These are phyloP conservation scores for Phortica okadai DNA, from an alignment of 2,888 invertebrate genomes.

Conservation along the genomic window DNA sequence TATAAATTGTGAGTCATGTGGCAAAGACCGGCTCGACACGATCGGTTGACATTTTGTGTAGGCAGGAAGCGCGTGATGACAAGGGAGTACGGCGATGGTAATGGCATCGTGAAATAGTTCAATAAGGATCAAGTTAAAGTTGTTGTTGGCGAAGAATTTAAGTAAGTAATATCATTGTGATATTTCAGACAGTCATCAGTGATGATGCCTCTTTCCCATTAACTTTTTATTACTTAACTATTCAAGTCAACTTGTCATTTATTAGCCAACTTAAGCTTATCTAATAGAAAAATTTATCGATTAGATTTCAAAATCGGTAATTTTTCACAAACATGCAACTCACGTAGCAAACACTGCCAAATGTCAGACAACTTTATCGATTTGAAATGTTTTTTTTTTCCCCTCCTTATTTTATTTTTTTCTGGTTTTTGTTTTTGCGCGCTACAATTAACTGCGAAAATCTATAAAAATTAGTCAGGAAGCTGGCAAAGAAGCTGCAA, in stretches of 20 bases:
- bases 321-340: constrained; percentile 19
- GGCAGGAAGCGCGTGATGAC: too few relatives aligned
- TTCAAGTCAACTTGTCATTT: too few relatives aligned
- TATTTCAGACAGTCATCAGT: too few relatives aligned
- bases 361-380: constrained; percentile 32
- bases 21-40: background rate
- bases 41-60: background rate
- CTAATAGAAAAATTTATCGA: constrained; percentile 4
- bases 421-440: background rate
- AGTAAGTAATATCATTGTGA: too few relatives aligned
- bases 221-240: too few relatives aligned
- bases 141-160: too few relatives aligned
- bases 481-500: constrained; percentile 6
- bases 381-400: background rate
- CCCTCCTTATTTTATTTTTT: background rate
- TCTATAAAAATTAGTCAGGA: constrained; percentile 33
- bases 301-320: background rate
- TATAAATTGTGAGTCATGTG: constrained; percentile 61
- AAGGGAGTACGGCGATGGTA: too few relatives aligned
- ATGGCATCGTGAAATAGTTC: too few relatives aligned
- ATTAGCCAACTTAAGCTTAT: background rate
- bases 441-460: constrained; percentile 28
- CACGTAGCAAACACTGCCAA: constrained; percentile 28
- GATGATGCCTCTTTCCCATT: too few relatives aligned
- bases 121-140: too few relatives aligned